These are phyloP conservation scores for Drosophila tsacasi DNA, from an alignment of 1,140 invertebrate genomes.

Conservation along the genomic window DNA sequence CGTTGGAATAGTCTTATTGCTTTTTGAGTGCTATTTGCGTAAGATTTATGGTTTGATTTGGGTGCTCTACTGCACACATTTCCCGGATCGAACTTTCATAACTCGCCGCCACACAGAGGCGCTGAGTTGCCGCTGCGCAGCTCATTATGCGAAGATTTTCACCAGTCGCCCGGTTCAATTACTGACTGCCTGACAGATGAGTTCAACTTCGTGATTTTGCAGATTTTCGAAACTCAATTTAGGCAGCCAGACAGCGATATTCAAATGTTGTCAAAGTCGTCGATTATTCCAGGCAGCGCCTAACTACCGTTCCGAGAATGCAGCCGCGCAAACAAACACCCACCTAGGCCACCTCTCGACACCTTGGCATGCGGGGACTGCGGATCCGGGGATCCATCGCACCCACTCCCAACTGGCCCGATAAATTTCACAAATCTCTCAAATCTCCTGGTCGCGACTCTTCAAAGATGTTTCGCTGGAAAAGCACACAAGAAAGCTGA, in stretches of 20 bases:
- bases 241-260: slow-evolving; percentile 62
- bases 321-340: slow-evolving; percentile 34
- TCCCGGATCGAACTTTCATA: slow-evolving; percentile 28
- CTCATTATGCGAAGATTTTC: slow-evolving; percentile 62
- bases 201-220: slow-evolving; percentile 77
- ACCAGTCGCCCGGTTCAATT: slow-evolving; percentile 61
- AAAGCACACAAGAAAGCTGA: slow-evolving; percentile 28
- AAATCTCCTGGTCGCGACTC: slow-evolving; percentile 66
- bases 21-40: slow-evolving; percentile 82
- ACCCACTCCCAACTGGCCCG: slow-evolving; percentile 70
- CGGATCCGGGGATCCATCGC: slow-evolving; percentile 16
- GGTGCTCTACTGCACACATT: slow-evolving; percentile 16
- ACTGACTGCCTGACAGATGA: slow-evolving; percentile 72
- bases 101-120: slow-evolving; percentile 19
- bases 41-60: slow-evolving; percentile 76
- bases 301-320: slow-evolving; percentile 78
- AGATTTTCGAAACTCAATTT: slow-evolving; percentile 74
- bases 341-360: slow-evolving; percentile 46
- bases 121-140: background rate
- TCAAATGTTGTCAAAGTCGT: slow-evolving; percentile 78
- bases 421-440: slow-evolving; percentile 82
- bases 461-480: slow-evolving; percentile 57
- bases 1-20: slow-evolving; percentile 80
- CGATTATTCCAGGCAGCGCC: slow-evolving; percentile 68
- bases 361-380: slow-evolving; percentile 15